Evolutionary conservation across 1,140 invertebrate genomes (phyloP).

Genomic region (Anastrepha ludens): DNA sequence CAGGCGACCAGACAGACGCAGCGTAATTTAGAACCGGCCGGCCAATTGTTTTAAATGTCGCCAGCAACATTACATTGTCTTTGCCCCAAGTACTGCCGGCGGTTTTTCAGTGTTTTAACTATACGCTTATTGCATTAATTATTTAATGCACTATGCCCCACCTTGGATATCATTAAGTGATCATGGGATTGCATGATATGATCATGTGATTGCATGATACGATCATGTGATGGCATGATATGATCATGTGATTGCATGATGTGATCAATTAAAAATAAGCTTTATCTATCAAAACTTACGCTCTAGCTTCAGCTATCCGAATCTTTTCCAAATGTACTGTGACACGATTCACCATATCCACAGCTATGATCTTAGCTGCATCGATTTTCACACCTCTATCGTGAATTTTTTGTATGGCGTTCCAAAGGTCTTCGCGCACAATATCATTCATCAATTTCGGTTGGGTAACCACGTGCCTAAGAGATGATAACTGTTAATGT

Average conservation of each 20-base stretch:
- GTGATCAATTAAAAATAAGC: background rate
- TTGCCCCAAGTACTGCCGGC: no score
- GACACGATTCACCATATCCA: constrained; percentile 83
- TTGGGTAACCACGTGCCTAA: constrained; percentile 74
- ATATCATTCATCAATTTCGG: constrained; percentile 79
- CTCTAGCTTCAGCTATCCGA: constrained; percentile 82
- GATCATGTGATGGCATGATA: background rate
- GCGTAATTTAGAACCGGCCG: no score
- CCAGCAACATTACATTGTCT: no score
- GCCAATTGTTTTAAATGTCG: no score
- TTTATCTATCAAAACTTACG: constrained; percentile 77
- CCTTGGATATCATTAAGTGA: background rate
- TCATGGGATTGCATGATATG: background rate
- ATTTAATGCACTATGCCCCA: background rate
- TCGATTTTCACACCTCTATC: constrained; percentile 84
- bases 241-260: background rate
- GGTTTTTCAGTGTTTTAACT: no score
- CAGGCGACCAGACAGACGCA: no score
- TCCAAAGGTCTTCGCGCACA: constrained; percentile 89
- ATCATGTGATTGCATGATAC: constrained; percentile 33
- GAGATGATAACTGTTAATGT: background rate
- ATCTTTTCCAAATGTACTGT: constrained; percentile 91
- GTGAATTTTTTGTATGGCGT: constrained; percentile 84
- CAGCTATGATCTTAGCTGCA: constrained; percentile 87
- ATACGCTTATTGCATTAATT: no score